phyloP scores from a whole-genome alignment of 2,113 vertebrate genomes.

The Ptyas mucosa region DNA sequence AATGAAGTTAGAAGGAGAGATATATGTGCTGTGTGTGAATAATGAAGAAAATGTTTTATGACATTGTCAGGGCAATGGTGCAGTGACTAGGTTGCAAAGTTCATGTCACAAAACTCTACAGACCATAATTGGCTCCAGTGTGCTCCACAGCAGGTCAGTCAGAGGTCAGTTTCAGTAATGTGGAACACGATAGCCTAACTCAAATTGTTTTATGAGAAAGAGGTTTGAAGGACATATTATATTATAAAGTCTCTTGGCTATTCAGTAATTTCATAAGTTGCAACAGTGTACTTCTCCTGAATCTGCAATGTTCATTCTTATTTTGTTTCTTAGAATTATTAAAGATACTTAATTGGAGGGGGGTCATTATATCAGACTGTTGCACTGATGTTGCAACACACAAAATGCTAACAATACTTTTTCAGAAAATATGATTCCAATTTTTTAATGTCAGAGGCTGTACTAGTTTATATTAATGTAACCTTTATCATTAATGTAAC shows the following conservation, averaged over 20 bases:
- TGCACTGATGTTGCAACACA: background rate
- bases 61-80: background rate
- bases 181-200: slow-evolving; percentile 10
- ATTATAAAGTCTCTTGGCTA: slow-evolving; percentile 10
- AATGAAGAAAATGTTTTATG: background rate
- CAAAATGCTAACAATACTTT: too few species aligned
- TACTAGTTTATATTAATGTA: too few species aligned
- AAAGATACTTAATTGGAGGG: background rate
- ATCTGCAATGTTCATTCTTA: background rate
- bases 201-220: slow-evolving; percentile 9
- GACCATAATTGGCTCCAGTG: slow-evolving; percentile 1
- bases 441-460: too few species aligned
- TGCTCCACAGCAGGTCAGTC: slow-evolving; percentile 13
- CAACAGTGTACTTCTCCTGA: background rate
- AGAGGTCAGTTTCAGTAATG: slow-evolving; percentile 20
- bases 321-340: background rate
- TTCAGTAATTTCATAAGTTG: background rate
- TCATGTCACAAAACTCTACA: background rate
- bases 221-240: background rate
- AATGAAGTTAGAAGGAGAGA: background rate
- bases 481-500: too few species aligned
- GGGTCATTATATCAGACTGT: background rate
- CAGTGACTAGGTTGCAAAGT: background rate
- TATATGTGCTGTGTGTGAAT: background rate
- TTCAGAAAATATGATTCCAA: too few species aligned